Evolutionary conservation across 2,888 invertebrate genomes (phyloP).

Genomic region (Eristalis intricaria): DNA sequence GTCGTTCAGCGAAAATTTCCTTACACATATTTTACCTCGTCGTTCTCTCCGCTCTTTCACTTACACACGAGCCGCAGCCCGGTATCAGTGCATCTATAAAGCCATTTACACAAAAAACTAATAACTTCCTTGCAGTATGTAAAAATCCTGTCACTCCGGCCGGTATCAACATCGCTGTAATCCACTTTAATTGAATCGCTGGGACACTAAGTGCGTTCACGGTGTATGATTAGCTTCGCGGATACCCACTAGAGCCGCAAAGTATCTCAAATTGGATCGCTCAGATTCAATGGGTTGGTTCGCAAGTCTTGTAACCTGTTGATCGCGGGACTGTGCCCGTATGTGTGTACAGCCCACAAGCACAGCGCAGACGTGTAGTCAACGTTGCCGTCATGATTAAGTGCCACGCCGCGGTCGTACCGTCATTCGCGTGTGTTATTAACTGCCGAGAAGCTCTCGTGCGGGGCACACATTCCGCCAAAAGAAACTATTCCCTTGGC

Average conservation of each 20-base stretch:
- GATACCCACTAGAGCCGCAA: constrained; percentile 3
- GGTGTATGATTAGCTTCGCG: constrained; percentile 48
- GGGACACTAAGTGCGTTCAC: constrained; percentile 59
- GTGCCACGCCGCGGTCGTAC: constrained; percentile 38
- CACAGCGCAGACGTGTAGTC: constrained; percentile 44
- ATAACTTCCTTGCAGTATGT: constrained; percentile 66
- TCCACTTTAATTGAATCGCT: constrained; percentile 65
- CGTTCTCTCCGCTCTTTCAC: not conserved
- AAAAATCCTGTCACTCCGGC: constrained; percentile 57
- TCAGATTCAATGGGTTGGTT: constrained; percentile 33
- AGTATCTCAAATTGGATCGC: constrained; percentile 58
- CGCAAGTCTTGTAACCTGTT: not conserved
- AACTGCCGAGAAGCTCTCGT: constrained; percentile 40
- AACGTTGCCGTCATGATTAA: constrained; percentile 55
- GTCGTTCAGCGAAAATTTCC: constrained; percentile 26
- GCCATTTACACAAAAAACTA: constrained; percentile 56
- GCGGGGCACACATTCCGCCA: constrained; percentile 27
- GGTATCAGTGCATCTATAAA: not conserved
- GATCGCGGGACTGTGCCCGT: not conserved
- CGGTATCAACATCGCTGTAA: constrained; percentile 47
- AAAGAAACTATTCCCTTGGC: constrained; percentile 1
- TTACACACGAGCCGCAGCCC: not conserved
- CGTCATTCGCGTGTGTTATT: constrained; percentile 53
- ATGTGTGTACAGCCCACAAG: not conserved
- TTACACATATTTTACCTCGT: constrained; percentile 7